phyloP scores from a whole-genome alignment of 2,888 invertebrate species.

The Drosophila neutralis region DNA sequence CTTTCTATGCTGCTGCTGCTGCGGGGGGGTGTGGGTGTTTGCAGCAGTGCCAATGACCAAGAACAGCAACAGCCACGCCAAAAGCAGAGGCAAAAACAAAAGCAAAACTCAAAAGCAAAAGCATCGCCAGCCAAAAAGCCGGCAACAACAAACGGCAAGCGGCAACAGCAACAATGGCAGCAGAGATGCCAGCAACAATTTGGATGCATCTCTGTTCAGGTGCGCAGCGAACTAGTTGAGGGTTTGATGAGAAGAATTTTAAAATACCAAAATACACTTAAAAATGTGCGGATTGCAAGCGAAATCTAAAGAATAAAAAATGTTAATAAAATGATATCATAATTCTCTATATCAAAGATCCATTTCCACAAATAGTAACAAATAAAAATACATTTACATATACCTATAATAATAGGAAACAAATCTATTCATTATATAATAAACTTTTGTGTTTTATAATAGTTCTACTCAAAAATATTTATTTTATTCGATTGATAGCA shows the following conservation, averaged over 20 bases:
- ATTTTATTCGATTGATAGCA: neutral
- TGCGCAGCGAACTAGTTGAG: conserved; percentile 4
- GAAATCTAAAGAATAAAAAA: neutral
- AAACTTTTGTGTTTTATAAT: neutral
- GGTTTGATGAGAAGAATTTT: neutral
- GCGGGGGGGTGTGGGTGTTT: conserved; percentile 38
- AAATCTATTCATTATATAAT: neutral
- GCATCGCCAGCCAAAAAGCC: conserved; percentile 66
- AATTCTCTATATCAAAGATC: neutral
- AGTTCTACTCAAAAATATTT: neutral
- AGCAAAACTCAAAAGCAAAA: conserved; percentile 33
- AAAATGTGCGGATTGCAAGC: neutral
- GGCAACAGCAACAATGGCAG: conserved; percentile 14
- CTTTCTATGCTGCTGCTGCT: neutral
- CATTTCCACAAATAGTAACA: neutral
- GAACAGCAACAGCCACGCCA: conserved; percentile 29
- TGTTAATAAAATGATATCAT: neutral
- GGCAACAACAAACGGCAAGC: conserved; percentile 66
- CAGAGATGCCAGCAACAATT: conserved; percentile 56
- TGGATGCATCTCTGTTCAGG: conserved; percentile 42
- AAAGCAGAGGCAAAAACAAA: conserved; percentile 27
- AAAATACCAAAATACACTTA: neutral
- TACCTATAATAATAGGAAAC: too few relatives aligned
- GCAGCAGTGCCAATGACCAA: conserved; percentile 61
- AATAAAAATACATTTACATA: neutral